These are phyloP conservation scores for Bufotes viridis DNA, from an alignment of 2,797 vertebrate genomes.

Conservation along the genomic window DNA sequence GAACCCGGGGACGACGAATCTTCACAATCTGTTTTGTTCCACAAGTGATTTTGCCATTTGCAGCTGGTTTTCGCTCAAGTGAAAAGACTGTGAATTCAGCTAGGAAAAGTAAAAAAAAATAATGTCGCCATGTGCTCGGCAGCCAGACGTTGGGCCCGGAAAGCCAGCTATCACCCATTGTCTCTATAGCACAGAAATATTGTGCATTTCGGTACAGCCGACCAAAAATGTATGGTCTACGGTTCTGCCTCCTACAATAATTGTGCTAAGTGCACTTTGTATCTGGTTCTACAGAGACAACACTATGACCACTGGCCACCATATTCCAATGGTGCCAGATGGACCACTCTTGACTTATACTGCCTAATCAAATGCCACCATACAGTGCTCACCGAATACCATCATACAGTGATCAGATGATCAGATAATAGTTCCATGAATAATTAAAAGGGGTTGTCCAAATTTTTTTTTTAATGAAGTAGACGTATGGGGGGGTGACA, in stretches of 20 bases:
- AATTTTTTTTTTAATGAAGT: too few relatives aligned
- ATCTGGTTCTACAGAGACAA: background rate
- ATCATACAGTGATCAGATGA: too few relatives aligned
- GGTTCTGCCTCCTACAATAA: background rate
- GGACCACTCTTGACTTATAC: background rate
- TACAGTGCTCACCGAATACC: too few relatives aligned
- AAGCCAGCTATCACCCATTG: background rate
- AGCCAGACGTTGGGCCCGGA: background rate
- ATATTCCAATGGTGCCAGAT: background rate
- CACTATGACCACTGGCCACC: background rate
- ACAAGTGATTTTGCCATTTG: slow-evolving; percentile 41
- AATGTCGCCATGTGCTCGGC: background rate
- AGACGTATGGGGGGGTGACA: too few relatives aligned
- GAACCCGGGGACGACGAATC: background rate
- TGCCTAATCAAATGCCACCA: background rate
- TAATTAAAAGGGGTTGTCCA: background rate
- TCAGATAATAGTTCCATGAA: background rate
- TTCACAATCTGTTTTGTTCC: slow-evolving; percentile 34
- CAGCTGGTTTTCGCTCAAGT: slow-evolving; percentile 20
- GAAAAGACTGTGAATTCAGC: slow-evolving; percentile 24
- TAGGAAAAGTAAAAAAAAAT: background rate
- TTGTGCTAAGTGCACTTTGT: background rate
- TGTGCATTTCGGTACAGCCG: background rate
- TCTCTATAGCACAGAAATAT: background rate
- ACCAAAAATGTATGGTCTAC: background rate